A percentile compares a stretch with the other conserved stretches of the same genome.
Evolutionary conservation across 2,797 vertebrate genomes (phyloP).

Genomic region (Malurus splendens): DNA sequence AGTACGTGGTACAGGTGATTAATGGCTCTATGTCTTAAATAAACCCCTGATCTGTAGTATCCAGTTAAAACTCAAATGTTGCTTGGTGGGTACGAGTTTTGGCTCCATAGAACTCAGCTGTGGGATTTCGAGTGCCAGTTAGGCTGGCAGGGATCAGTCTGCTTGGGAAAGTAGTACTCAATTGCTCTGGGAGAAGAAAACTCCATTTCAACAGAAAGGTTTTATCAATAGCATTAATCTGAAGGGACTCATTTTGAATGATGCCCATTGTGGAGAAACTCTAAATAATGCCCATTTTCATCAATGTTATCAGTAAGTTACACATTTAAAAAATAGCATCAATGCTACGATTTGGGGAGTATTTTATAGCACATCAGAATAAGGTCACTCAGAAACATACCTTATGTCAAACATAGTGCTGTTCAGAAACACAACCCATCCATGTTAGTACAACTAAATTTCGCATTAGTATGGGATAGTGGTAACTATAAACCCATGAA

Average conservation of each 20-base stretch:
- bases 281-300: not conserved
- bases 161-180: slow-evolving; percentile 17
- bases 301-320: slow-evolving; percentile 42
- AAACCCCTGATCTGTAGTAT: slow-evolving; percentile 8
- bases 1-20: not conserved
- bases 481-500: not conserved
- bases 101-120: slow-evolving; percentile 27
- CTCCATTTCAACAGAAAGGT: slow-evolving; percentile 16
- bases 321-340: not conserved
- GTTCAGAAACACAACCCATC: not conserved
- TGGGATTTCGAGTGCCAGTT: slow-evolving; percentile 48
- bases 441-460: not conserved
- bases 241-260: slow-evolving; percentile 26
- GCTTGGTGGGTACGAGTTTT: slow-evolving; percentile 27
- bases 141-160: slow-evolving; percentile 14
- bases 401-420: not conserved
- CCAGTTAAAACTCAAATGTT: not conserved
- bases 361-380: not conserved
- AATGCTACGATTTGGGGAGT: slow-evolving; percentile 34
- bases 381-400: not conserved
- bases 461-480: not conserved
- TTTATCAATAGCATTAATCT: slow-evolving; percentile 10
- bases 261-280: not conserved
- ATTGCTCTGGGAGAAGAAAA: slow-evolving; percentile 1
- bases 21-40: slow-evolving; percentile 1